phyloP scores from a whole-genome alignment of 2,113 vertebrate genomes.

The Pungitius pungitius region DNA sequence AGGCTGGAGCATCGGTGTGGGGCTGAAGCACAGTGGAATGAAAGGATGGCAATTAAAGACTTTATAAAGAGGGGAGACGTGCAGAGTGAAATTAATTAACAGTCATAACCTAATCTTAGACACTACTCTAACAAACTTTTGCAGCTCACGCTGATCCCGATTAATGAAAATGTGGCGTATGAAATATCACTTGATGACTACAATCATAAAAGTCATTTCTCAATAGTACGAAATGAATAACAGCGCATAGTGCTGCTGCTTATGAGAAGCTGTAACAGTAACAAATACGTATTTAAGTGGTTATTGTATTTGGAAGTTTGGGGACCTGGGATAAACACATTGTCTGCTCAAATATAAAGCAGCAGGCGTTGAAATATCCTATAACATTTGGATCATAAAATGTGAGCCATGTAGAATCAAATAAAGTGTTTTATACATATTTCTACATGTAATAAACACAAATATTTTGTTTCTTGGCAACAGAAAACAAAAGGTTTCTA shows the following conservation, averaged over 20 bases:
- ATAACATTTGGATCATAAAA: no score
- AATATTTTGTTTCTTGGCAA: no score
- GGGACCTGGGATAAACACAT: neutral
- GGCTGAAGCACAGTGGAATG: neutral
- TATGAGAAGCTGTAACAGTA: neutral
- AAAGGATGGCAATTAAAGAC: conserved; percentile 7
- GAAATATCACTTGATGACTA: neutral
- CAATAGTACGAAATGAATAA: neutral
- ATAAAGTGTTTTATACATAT: no score
- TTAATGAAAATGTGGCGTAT: neutral
- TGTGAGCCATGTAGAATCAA: no score
- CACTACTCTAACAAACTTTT: neutral
- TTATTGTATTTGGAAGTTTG: neutral
- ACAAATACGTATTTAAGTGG: neutral
- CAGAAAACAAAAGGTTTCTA: neutral
- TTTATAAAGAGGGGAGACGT: neutral
- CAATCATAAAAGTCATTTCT: neutral
- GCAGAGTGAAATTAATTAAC: neutral
- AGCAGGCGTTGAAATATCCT: neutral
- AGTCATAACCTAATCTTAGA: conserved; percentile 12
- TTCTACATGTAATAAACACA: no score
- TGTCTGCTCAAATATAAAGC: neutral
- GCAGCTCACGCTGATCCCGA: neutral
- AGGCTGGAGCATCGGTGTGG: neutral
- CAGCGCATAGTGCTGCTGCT: neutral